Conservation (phyloP, 2,113 vertebrate species). For the Oncorhynchus nerka region DNA sequence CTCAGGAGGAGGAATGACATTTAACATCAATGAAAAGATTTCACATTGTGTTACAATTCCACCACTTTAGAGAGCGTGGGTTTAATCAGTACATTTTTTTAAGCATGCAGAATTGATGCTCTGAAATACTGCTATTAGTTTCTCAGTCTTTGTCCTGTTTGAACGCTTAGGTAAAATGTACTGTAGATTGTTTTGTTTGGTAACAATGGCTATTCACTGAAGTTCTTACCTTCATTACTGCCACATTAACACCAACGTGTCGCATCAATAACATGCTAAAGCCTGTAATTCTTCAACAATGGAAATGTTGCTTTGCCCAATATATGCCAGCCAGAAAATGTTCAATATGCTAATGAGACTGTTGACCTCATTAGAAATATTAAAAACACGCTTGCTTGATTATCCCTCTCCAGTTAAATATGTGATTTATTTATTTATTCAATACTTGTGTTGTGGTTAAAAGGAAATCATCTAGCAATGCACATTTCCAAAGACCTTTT, state of each 20-base stretch:
- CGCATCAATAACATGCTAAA: not conserved
- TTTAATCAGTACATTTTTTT: not conserved
- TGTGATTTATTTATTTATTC: not conserved
- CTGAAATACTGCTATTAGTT: not conserved
- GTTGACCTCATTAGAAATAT: not conserved
- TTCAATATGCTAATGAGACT: not conserved
- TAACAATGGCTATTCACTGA: not conserved
- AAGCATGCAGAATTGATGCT: not conserved
- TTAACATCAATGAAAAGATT: not conserved
- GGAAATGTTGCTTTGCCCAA: not conserved
- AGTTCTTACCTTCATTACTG: not conserved
- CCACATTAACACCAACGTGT: not conserved
- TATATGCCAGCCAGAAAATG: not conserved
- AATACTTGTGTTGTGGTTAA: not conserved
- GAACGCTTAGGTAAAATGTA: not conserved
- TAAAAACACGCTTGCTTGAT: not conserved
- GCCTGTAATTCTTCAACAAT: not conserved
- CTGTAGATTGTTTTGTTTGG: not conserved
- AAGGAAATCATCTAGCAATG: not conserved
- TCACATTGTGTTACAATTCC: not conserved
- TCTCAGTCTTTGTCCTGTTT: not conserved
- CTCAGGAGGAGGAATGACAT: not conserved
- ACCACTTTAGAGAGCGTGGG: not conserved
- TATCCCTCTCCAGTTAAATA: not conserved
- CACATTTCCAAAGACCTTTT: not conserved